Evolutionary conservation across 2,113 vertebrate species (phyloP), one percentile per base, ranked within the genome.

Genomic region (Reinhardtius hippoglossoides): DNA sequence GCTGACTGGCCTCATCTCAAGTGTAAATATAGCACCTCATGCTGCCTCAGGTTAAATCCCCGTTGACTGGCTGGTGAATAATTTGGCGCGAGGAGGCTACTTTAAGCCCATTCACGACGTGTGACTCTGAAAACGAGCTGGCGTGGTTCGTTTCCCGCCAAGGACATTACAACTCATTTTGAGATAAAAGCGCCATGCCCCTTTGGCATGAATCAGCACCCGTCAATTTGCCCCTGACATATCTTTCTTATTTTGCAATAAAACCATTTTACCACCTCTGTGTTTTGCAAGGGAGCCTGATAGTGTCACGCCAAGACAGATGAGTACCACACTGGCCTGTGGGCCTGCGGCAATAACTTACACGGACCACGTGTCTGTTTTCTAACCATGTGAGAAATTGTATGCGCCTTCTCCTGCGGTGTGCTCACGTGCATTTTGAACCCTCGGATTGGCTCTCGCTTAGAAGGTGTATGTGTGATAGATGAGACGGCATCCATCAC

Each of bases 251-350:
- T 86, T 81, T 80, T 58, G 71, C 78, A 89, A 91, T 89, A 85
- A 88, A 89, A 78, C 69, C 74, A 86, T 88, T 90, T 88, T 82
- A 78, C 80, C 84, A 81, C 82, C 85, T 55, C 78, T 76, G 73
- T 66, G 82, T 85, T 90, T 89, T 88, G 66, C 72, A 72, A 72
- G 48, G 76, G 63, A 84, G 81, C 71, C 83, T 67, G 87, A 90
- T 89, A 89, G 80, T 89, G 88, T 91, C 86, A 81, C 27, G 23
- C 67, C 70, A 80, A 91, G 92, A 92, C 83, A 55, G 85, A 92
- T 91, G 89, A 89, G 83, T 54, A 54, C 56, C 65, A 69, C 75
- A 68, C 48, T 63, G 80, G 88, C 86, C 85, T 50, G 56, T 73
- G 67, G 74, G 84, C 85, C 85, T 67, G 70, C 67, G 65, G 81